Evolutionary conservation across 1,140 invertebrate genomes (phyloP), one percentile per base, ranked within the genome.

Genomic region (Rhyzopertha dominica): DNA sequence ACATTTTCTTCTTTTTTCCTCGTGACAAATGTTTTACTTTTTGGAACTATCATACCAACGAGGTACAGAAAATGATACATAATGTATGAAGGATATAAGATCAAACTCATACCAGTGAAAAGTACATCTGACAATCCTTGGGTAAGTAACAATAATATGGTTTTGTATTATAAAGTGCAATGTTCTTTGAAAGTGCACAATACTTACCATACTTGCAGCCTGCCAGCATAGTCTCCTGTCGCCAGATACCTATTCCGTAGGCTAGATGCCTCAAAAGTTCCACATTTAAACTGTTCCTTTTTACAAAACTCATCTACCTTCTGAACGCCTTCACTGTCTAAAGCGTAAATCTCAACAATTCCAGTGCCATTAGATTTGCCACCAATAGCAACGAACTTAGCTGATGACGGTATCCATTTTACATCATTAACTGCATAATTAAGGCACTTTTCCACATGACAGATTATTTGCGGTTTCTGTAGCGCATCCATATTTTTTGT

Each of bases 321-420:
- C 37, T 80, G 79, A 9, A 87, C 59, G 58, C 89, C 79, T 10
- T 81, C 81, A 22, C 79, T 76, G 12, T 75, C 78, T 16, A 95
- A 73, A 71, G 92, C 84, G 65, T 85, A 95, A n/a, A 94, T 80
- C 71, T 95, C 83, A 50, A 96, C 68, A 12, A 87, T 78, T 1
- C 94, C 94, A 23, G 80, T 84, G 35, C 87, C 87, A 60, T 81
- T 81, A 1, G 92, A 80, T 63, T 85, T 75, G 30, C 80, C 86
- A n/a, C 93, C 94, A 24, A 96, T 71, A 18, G 85, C 78, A 41
- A 95, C 80, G 67, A 95, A 90, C 69, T 95, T 95, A 1, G 93
- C 85, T 7, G 89, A 92, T 54, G 82, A 84, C 1, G 93, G 93
- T 58, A 98, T 84, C 94, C 93, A 96, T 73, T 90, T 90, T n/a